phyloP scores from a whole-genome alignment of 2,888 invertebrate genomes.

The Keiferia lycopersicella region DNA sequence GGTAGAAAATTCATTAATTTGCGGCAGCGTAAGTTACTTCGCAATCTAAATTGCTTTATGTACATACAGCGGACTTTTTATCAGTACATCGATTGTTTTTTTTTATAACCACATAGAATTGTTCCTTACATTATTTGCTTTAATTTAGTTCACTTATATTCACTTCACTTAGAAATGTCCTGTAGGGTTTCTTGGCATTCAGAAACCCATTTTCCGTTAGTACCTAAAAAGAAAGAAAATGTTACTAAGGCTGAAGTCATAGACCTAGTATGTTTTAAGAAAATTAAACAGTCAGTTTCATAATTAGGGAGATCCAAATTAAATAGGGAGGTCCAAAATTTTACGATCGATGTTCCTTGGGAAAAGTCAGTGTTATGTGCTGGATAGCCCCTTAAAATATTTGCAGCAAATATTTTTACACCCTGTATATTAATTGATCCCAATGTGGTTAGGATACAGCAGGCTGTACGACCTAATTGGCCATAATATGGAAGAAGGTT shows the following conservation, averaged over 20 bases:
- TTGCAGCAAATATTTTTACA: no score
- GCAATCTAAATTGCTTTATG: not conserved
- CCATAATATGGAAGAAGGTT: no score
- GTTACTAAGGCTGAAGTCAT: not conserved
- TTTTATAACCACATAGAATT: not conserved
- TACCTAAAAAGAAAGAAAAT: not conserved
- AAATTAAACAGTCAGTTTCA: no score
- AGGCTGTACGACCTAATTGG: no score
- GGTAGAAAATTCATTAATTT: slow-evolving; percentile 23
- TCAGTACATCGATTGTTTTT: not conserved
- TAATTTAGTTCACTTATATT: not conserved
- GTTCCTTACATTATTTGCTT: not conserved
- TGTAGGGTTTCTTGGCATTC: slow-evolving; percentile 23
- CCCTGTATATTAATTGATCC: no score
- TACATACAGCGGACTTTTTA: not conserved
- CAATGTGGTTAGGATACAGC: no score
- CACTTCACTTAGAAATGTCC: slow-evolving; percentile 2
- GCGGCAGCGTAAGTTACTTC: not conserved
- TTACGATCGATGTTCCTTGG: no score
- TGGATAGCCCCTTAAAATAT: no score
- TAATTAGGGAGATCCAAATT: no score
- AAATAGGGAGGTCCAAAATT: no score
- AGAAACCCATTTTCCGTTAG: slow-evolving; percentile 9
- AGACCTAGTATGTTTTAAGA: not conserved
- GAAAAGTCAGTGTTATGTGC: no score